These are phyloP conservation scores for Vidua chalybeata DNA, from an alignment of 2,113 vertebrate genomes.

Conservation along the genomic window DNA sequence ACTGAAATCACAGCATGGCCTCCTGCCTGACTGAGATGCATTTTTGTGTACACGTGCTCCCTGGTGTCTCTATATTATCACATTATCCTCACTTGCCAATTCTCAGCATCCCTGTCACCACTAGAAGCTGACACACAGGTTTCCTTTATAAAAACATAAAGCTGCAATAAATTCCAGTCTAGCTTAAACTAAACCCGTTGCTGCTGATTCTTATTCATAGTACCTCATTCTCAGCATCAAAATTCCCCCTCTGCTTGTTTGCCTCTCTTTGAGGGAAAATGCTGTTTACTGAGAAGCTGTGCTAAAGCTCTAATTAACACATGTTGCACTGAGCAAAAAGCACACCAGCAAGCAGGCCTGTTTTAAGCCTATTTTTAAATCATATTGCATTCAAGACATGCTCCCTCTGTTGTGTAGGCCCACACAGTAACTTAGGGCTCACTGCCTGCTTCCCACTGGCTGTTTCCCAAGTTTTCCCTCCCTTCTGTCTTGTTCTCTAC, in stretches of 20 bases:
- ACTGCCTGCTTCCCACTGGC: not conserved
- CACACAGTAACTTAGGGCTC: not conserved
- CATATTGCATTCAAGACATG: not conserved
- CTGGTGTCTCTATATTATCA: conserved; percentile 24
- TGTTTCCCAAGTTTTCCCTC: conserved; percentile 4
- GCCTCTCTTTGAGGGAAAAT: not conserved
- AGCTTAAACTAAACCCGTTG: not conserved
- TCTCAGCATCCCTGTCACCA: conserved; percentile 7
- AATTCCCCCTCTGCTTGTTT: not conserved
- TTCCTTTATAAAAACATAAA: conserved; percentile 14
- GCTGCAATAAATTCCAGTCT: not conserved
- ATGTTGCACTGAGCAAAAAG: not conserved
- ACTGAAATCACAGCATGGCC: conserved; percentile 44
- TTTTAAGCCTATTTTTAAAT: not conserved
- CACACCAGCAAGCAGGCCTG: not conserved
- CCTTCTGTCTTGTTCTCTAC: not conserved
- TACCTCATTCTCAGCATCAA: not conserved
- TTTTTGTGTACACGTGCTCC: not conserved
- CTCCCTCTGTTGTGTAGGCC: not conserved
- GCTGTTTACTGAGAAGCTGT: not conserved
- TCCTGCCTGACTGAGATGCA: conserved; percentile 27
- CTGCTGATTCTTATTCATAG: not conserved
- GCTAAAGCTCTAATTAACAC: conserved; percentile 8
- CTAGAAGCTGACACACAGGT: not conserved
- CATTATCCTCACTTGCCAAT: conserved; percentile 23